A percentile compares a stretch with the other conserved stretches of the same genome.
These are phyloP conservation scores for Catocala nupta DNA, from an alignment of 2,888 invertebrate genomes.

Conservation along the genomic window DNA sequence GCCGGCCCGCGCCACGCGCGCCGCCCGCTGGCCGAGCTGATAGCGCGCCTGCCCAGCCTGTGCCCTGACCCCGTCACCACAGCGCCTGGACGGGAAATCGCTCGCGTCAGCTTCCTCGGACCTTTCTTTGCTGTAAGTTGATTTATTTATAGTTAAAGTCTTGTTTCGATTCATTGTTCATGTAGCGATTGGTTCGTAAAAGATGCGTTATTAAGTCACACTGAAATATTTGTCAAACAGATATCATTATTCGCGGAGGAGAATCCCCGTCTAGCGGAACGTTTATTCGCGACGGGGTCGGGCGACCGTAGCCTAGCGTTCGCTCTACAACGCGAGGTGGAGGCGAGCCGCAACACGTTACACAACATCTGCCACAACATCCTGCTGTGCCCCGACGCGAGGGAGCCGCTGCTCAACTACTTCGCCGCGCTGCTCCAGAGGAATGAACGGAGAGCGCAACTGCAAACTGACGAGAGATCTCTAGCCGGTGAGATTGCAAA, in stretches of 20 bases:
- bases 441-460: constrained; percentile 96
- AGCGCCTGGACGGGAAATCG: constrained; percentile 94
- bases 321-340: constrained; percentile 93
- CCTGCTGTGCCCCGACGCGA: constrained; percentile 92
- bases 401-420: constrained; percentile 93
- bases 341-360: constrained; percentile 91
- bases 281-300: constrained; percentile 85
- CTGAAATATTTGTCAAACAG: constrained; percentile 50
- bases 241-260: constrained; percentile 97
- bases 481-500: constrained; percentile 87
- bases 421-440: constrained; percentile 92
- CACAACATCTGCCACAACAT: constrained; percentile 95
- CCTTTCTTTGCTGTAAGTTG: constrained; percentile 93
- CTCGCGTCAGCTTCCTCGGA: constrained; percentile 94
- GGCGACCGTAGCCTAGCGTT: constrained; percentile 90
- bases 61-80: constrained; percentile 92
- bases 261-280: constrained; percentile 95
- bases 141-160: background rate
- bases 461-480: constrained; percentile 95
- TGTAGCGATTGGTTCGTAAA: too few species aligned
- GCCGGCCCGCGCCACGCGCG: constrained; percentile 88
- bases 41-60: constrained; percentile 81
- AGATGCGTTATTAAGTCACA: background rate
- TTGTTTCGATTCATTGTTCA: too few species aligned
- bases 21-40: constrained; percentile 90